Base-by-base conservation (phyloP, 2,888 invertebrate genomes). In the Marasmarcha lunaedactyla region DNA sequence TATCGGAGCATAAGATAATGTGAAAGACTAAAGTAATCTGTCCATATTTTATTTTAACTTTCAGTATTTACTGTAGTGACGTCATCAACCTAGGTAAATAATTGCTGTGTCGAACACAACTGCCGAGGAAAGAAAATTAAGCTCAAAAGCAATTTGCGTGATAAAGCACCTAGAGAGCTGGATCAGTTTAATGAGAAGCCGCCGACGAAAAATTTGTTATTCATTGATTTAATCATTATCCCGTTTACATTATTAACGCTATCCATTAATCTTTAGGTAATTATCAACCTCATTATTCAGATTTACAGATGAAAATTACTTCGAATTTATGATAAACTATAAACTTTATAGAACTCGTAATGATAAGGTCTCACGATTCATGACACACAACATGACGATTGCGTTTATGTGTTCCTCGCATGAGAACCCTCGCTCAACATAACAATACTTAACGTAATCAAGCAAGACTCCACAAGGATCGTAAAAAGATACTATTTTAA, bases 81-180 rank as follows among this genome's bases (percentile, higher is more conserved):
- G 77, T 74, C 77, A 73, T 63, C 70, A 72, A 61, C 76, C 77
- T 20, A 68, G 73, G 76, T 83, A 81, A 83, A 83, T 83, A 83
- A 83, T 81, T 81, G 78, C 77, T 78, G 73, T 77, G 83, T 83
- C 83, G 83, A 83, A 83, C 77, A 81, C 83, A 83, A 81, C 83
- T 81, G 83, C 73, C 67, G 69, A 68, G 62, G 67, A 79, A 81
- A 81, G 79, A 81, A 83, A 81, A 83, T 83, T 81, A 83, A 81
- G 81, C 70, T 20, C 77, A 73, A 79, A 79, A 78, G 78, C 76
- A 79, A 81, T 81, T 81, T 79, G 79, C 79, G 76, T 81, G 81
- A 81, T 81, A 73, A 74, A 78, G 81, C 71, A 78, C 76, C 74
- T 63, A 64, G 60, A 60, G 68, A 57, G 51, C 53, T 69, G 72